A percentile compares a stretch with the other conserved stretches of the same genome.
These are phyloP conservation scores for Nematolebias whitei DNA, from an alignment of 2,113 vertebrate genomes.

Conservation along the genomic window DNA sequence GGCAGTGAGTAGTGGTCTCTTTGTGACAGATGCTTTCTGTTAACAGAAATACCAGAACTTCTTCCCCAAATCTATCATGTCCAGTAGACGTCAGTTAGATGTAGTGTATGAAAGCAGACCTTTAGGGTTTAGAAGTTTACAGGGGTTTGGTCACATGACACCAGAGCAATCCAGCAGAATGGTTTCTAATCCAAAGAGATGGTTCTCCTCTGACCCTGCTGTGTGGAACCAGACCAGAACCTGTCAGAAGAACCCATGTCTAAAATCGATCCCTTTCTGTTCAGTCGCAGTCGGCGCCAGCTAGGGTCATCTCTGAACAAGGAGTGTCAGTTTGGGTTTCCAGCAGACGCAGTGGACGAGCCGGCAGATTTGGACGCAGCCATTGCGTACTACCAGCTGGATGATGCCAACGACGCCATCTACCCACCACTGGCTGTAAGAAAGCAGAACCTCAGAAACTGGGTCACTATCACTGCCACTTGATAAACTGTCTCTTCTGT, in stretches of 20 bases:
- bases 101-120: no score
- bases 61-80: no score
- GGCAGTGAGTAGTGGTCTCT: no score
- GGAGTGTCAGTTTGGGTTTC: slow-evolving; percentile 59
- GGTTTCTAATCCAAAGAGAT: no score
- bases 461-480: background rate
- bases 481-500: background rate
- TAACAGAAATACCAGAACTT: no score
- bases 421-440: slow-evolving; percentile 52
- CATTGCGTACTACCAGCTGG: slow-evolving; percentile 63
- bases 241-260: background rate
- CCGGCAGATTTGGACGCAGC: slow-evolving; percentile 26
- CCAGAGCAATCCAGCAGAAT: no score
- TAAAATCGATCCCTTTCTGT: background rate
- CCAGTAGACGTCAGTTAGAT: no score
- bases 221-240: background rate
- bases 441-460: background rate
- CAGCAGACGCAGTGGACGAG: slow-evolving; percentile 41
- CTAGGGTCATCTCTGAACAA: slow-evolving; percentile 40
- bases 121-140: no score
- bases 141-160: no score
- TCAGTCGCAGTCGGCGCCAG: slow-evolving; percentile 60
- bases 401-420: background rate
- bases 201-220: background rate
- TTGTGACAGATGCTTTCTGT: no score